A percentile compares a stretch with the other conserved stretches of the same genome.
These are phyloP conservation scores for Caenorhabditis briggsae DNA, from an alignment of 1,140 invertebrate genomes.

Conservation along the genomic window DNA sequence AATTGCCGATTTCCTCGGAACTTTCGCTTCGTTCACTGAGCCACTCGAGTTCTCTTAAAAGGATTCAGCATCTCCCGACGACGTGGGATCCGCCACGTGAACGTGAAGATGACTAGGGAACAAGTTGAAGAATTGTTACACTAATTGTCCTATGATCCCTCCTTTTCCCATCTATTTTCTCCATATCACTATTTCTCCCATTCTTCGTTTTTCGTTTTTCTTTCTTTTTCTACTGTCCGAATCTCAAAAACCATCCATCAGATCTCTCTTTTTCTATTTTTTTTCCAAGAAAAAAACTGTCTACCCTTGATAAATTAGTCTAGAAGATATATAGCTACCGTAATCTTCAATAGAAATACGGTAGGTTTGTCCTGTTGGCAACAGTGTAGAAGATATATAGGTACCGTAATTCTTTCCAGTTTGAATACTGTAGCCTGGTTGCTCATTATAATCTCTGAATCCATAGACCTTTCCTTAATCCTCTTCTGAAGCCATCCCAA, in stretches of 20 bases:
- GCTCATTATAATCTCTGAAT: neutral
- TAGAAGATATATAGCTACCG: too few relatives aligned
- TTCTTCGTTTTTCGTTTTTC: neutral
- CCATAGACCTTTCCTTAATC: neutral
- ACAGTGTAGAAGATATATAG: too few relatives aligned
- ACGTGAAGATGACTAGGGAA: slow-evolving; percentile 19
- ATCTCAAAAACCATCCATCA: slow-evolving; percentile 47
- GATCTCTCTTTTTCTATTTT: neutral
- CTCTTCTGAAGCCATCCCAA: neutral
- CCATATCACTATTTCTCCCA: neutral
- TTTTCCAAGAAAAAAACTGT: neutral
- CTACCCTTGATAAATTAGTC: neutral
- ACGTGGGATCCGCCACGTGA: neutral
- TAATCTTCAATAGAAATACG: neutral
- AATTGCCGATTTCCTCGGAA: slow-evolving; percentile 3
- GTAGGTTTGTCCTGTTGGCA: neutral
- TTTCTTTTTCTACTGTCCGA: neutral
- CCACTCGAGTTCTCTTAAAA: neutral
- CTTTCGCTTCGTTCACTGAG: too few relatives aligned
- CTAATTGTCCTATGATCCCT: neutral
- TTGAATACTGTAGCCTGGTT: neutral
- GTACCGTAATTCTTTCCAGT: too few relatives aligned
- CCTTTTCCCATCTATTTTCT: neutral
- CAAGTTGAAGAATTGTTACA: slow-evolving; percentile 49
- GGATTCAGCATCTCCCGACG: neutral